phyloP scores from a whole-genome alignment of 2,113 vertebrate species.

The Lepus europaeus region DNA sequence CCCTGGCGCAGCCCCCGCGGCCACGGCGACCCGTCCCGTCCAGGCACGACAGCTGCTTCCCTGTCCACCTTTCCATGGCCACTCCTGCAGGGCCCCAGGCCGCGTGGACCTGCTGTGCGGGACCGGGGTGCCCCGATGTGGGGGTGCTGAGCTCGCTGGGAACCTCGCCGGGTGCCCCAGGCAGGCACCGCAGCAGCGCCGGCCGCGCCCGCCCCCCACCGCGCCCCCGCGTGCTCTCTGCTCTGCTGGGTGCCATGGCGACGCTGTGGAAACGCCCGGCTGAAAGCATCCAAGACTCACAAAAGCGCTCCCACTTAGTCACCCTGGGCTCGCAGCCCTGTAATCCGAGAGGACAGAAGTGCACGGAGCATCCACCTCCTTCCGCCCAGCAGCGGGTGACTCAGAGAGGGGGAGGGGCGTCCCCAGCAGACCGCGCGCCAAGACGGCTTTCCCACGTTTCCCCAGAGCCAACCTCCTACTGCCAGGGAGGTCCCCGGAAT shows the following conservation, averaged over 20 bases:
- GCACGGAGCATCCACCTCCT: neutral
- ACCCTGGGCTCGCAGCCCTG: constrained; percentile 70
- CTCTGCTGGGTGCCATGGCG: constrained; percentile 71
- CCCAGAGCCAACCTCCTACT: neutral
- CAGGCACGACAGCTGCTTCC: neutral
- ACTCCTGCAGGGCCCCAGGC: neutral
- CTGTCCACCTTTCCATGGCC: neutral
- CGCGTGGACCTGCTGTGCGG: fast-evolving
- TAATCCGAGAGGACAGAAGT: constrained; percentile 74
- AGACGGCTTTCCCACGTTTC: neutral
- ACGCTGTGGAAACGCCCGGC: constrained; percentile 68
- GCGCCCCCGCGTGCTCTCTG: neutral
- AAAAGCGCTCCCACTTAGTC: constrained; percentile 71
- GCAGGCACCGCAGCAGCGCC: neutral
- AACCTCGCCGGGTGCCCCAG: too few relatives aligned
- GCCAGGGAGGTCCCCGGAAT: neutral
- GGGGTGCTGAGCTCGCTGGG: fast-evolving
- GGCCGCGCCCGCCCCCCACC: neutral
- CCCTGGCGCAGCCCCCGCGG: fast-evolving
- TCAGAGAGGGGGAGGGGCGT: constrained; percentile 23
- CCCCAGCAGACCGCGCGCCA: neutral
- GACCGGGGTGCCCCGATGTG: neutral
- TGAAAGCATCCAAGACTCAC: constrained; percentile 59
- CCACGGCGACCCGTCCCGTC: neutral
- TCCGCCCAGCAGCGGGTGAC: constrained; percentile 37